Conservation (phyloP, 2,797 vertebrate genomes). For the Pristis pectinata region DNA sequence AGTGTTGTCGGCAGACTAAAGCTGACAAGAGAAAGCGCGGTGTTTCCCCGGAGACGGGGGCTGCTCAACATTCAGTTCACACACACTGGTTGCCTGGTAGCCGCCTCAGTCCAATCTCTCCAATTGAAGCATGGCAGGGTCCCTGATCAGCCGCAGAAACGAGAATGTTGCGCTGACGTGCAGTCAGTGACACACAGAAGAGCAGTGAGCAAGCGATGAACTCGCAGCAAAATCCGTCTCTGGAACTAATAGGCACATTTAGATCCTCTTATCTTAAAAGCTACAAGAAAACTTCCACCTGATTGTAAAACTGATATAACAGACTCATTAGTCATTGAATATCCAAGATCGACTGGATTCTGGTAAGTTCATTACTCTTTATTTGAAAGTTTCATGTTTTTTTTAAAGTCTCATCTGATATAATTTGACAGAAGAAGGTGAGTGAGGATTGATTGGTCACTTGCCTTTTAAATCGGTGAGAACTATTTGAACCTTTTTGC, state of each 20-base stretch:
- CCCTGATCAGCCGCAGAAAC: neutral
- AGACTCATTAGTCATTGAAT: neutral
- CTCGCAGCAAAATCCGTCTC: neutral
- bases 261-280: neutral
- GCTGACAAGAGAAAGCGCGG: neutral
- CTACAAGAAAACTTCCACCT: neutral
- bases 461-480: neutral
- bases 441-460: neutral
- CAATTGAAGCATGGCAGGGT: neutral
- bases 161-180: too few species aligned
- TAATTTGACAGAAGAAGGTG: neutral
- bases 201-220: neutral
- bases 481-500: neutral
- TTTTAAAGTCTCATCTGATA: neutral
- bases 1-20: neutral
- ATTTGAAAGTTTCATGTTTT: neutral
- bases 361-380: neutral
- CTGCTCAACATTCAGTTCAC: conserved; percentile 6
- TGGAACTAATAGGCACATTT: neutral
- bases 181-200: neutral
- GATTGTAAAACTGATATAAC: neutral
- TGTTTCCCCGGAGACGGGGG: neutral
- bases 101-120: neutral
- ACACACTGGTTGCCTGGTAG: neutral
- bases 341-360: neutral